Conservation (phyloP, 2,113 vertebrate genomes). For the Forbesichthys papilliferus region DNA sequence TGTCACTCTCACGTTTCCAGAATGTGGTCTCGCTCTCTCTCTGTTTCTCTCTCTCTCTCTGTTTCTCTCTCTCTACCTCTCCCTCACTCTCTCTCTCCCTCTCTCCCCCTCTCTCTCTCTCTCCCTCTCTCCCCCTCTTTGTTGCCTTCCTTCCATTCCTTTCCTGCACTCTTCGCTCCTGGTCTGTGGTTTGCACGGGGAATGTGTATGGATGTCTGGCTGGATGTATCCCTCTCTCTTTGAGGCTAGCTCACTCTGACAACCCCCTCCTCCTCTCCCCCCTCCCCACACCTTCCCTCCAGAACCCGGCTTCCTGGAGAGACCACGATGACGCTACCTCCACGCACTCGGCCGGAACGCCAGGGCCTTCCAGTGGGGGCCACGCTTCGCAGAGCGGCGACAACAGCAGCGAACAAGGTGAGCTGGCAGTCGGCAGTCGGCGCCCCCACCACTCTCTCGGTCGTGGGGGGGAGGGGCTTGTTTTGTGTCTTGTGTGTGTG, state of each 20-base stretch:
- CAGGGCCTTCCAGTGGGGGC: constrained; percentile 97
- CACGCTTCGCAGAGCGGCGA: constrained; percentile 98
- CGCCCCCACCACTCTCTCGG: too few species aligned
- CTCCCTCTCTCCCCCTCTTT: background rate
- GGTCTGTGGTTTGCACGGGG: constrained; percentile 84
- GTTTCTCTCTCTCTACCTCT: constrained; percentile 18
- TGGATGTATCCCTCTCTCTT: constrained; percentile 74
- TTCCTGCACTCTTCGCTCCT: constrained; percentile 68
- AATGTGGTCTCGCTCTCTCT: constrained; percentile 63
- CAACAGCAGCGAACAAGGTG: constrained; percentile 99
- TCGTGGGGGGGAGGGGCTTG: too few species aligned
- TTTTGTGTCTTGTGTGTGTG: too few species aligned
- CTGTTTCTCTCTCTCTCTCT: constrained; percentile 18
- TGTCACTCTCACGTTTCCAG: constrained; percentile 69
- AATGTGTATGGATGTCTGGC: constrained; percentile 82
- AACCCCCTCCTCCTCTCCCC: constrained; percentile 61
- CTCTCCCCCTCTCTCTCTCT: constrained; percentile 14
- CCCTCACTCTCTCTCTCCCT: background rate
- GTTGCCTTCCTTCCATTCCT: constrained; percentile 40
- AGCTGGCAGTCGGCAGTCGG: constrained; percentile 51
- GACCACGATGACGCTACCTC: constrained; percentile 99
- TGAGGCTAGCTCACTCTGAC: constrained; percentile 60
- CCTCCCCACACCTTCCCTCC: constrained; percentile 66
- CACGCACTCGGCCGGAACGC: constrained; percentile 98
- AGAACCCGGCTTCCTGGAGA: constrained; percentile 99